Evolutionary conservation across 1,140 invertebrate species (phyloP), one percentile per base, ranked within the genome.

Genomic region (Idris sp.): DNA sequence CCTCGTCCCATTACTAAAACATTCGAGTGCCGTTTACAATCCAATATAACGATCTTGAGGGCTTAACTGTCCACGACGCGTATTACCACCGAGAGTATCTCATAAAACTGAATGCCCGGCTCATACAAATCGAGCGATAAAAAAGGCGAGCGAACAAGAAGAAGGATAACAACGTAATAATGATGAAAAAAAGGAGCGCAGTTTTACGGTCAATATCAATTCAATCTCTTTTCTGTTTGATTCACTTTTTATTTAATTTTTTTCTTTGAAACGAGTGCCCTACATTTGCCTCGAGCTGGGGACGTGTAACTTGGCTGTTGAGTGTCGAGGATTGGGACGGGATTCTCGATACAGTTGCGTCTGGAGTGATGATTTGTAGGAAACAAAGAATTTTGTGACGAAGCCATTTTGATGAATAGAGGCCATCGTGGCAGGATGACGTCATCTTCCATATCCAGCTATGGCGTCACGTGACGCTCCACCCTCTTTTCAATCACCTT

Each of bases 401-500:
- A 72, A 79, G 84, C 84, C 84, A 86, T 87, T 86, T 84, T 85
- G 83, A 81, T 86, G 73, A 85, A 83, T 86, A 83, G 85, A 85
- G 80, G 85, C 85, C 84, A 86, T 87, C 83, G 81, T 86, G 81
- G 81, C 68, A 76, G 67, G 56, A 58, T 86, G 84, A 86, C 86
- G 85, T 86, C 86, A 86, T 82, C 73, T 80, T 83, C 79, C 79
- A 84, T 84, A 82, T 83, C 80, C 82, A 83, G 77, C 79, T 81
- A 87, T 87, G 85, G 86, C 86, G 82, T 87, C 85, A 88, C 85
- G 84, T 88, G 85, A 86, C 85, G 85, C 86, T 88, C 86, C 86
- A 87, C 86, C 86, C 86, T 87, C 83, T 84, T 87, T 87, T 88
- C 86, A 88, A 88, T 88, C 86, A 87, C 84, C 86, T 88, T 86